Base-by-base conservation (phyloP, 1,140 invertebrate species). In the Sitobion miscanthi region DNA sequence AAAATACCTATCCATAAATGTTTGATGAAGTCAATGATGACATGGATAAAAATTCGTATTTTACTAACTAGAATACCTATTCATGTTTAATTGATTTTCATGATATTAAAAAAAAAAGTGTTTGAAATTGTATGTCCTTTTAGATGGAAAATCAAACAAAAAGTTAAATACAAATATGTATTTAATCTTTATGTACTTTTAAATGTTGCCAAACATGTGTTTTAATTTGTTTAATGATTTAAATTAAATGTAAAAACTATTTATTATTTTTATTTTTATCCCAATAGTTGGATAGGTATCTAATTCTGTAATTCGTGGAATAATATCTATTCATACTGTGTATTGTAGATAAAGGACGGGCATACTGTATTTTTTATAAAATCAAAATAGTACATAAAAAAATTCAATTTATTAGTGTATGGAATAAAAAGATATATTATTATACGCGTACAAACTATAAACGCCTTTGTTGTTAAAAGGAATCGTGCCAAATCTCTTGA, bases 341-440 rank as follows among this genome's bases (percentile, higher is more conserved):
- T 35, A 42, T 42, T 57, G 1, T 42, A 54, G 49, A 89, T 57
- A 57, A 57, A 57, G 3, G 0, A 42, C 30, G 21, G 1, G 1
- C 35, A 52, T 8, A 38, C 21, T 54, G 7, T 8, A 38, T 8
- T 89, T 23, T 54, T 52, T n/a, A 54, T 9, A 89, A 38, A 42
- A 54, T 57, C n/a, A 30, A 89, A 54, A 89, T 57, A 89, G n/a
- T n/a, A 17, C 52, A 45, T 52, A 90, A 69, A 90, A 89, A 62
- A 69, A 69, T 62, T 42, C 38, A 90, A 90, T 62, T 62, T 69
- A 90, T 90, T 90, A 90, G 89, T n/a, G 54, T 17, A 21, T 69
- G 89, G 38, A 62, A 90, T 30, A 69, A 57, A 90, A 90, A 90
- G 89, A 90, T 90, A 90, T 69, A 90, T 90, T 62, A 90, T 90